Conservation (phyloP, 2,113 vertebrate species). For the Colius striatus region DNA sequence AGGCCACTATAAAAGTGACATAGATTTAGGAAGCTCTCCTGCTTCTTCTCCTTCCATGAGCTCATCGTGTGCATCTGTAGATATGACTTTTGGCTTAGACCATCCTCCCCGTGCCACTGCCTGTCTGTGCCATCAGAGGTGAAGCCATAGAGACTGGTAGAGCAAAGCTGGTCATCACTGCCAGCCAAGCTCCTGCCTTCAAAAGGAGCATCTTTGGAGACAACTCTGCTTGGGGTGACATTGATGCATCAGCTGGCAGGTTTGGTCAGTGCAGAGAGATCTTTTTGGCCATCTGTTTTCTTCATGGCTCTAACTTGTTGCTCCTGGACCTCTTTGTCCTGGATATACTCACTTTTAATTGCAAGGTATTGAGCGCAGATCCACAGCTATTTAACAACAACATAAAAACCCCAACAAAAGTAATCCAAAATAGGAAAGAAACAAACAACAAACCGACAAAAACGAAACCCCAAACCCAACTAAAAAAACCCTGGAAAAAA, state of each 20-base stretch:
- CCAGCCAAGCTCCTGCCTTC: background rate
- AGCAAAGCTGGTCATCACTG: background rate
- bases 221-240: background rate
- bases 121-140: background rate
- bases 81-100: background rate
- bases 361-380: background rate
- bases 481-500: background rate
- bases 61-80: background rate
- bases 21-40: background rate
- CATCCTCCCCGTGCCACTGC: accelerated
- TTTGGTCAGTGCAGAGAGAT: background rate
- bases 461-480: background rate
- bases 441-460: background rate
- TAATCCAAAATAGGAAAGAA: background rate
- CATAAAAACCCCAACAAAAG: background rate
- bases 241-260: accelerated
- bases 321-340: background rate
- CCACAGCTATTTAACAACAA: background rate
- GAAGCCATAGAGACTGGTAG: accelerated
- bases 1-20: background rate
- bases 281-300: background rate
- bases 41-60: background rate
- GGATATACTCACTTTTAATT: background rate
- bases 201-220: background rate
- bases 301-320: background rate